Base-by-base conservation (phyloP, 2,888 invertebrate species). In the Leucania comma region DNA sequence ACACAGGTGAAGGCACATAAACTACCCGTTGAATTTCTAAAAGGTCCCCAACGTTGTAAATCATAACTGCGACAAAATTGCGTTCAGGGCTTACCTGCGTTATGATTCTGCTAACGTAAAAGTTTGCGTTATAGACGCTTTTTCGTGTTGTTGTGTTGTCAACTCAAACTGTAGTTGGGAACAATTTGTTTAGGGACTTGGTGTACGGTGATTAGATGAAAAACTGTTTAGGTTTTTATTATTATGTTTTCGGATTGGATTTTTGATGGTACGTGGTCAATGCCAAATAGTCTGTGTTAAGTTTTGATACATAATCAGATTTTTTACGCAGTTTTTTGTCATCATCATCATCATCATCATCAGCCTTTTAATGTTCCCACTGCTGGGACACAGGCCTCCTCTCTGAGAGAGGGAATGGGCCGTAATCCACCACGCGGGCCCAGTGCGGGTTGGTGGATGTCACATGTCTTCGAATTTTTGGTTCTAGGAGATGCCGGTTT, bases 31-130 rank as follows among this genome's bases (percentile, higher is more conserved):
- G 68, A 81, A 84, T 84, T 59, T 78, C 82, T 78, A 68, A 80
- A 75, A 85, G 76, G 77, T 70, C 81, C 68, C 68, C 9, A 22
- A 46, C 57, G 63, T 51, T 72, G 53, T 84, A 84, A 85, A 84
- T 84, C 84, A 84, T 75, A 81, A 70, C 83, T 61, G 69, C 65
- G 85, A 78, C 76, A 81, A 83, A 84, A 84, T 84, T 84, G 69
- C 79, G 85, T 72, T 69, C 71, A 67, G 66, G 71, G 69, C 38
- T 81, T 69, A 72, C 78, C 68, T 38, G 29, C 58, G 72, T 72
- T 67, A 72, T 75, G 84, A 78, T 78, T 84, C 72, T 58, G 64
- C 68, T 72, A 60, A 84, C 84, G 82, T 70, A 72, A 82, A 84
- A 82, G 82, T 82, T 84, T 75, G 66, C 84, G 84, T 82, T 81